phyloP scores from a whole-genome alignment of 2,113 vertebrate species.

The Gymnocephalus cernua region DNA sequence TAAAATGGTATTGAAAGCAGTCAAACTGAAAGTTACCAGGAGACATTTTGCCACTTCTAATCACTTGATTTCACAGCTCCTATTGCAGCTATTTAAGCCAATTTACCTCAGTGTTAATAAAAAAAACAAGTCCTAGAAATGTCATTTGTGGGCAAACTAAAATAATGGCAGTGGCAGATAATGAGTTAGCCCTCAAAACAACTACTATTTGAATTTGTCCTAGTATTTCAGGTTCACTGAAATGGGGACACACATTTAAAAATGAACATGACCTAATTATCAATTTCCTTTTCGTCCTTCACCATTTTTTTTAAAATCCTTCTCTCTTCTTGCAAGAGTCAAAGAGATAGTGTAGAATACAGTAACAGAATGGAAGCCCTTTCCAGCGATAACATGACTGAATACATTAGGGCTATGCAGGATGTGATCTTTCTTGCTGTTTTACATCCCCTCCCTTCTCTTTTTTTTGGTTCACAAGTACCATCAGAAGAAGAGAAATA shows the following conservation, averaged over 20 bases:
- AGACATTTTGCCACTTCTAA: slow-evolving; percentile 36
- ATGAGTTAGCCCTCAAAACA: slow-evolving; percentile 5
- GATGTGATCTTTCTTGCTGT: background rate
- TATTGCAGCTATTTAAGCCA: slow-evolving; percentile 41
- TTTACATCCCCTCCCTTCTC: background rate
- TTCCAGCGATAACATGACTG: background rate
- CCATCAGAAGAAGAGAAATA: background rate
- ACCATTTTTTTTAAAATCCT: background rate
- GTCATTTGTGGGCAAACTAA: background rate
- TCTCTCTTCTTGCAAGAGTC: background rate
- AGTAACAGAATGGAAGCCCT: background rate
- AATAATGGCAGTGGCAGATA: slow-evolving; percentile 19
- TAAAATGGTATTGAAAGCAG: slow-evolving; percentile 20
- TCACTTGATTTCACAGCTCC: slow-evolving; percentile 21
- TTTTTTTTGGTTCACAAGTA: slow-evolving; percentile 3
- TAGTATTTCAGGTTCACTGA: slow-evolving; percentile 1
- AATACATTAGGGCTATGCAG: background rate
- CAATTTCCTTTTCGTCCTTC: background rate
- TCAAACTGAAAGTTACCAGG: slow-evolving; percentile 28
- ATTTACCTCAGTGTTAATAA: slow-evolving; percentile 22
- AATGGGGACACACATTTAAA: background rate
- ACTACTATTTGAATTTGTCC: background rate
- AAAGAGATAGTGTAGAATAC: background rate
- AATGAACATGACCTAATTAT: slow-evolving; percentile 3
- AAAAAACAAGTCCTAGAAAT: slow-evolving; percentile 18